These are phyloP conservation scores for Parauchenoglanis ngamensis DNA, from an alignment of 2,797 vertebrate genomes.

Conservation along the genomic window DNA sequence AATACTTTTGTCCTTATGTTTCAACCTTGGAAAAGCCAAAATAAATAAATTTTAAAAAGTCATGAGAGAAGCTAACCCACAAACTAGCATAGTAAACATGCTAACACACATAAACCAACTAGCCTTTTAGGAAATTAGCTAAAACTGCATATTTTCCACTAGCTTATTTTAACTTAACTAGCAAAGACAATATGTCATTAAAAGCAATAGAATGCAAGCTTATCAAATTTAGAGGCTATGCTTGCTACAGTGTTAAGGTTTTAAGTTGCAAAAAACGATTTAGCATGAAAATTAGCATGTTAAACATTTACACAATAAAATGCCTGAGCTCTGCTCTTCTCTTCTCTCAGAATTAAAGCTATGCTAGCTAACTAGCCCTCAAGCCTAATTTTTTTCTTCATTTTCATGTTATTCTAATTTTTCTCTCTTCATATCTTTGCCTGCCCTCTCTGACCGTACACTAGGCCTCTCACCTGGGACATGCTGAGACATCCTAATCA, in stretches of 20 bases:
- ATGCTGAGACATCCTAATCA: constrained; percentile 6
- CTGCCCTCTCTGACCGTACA: neutral
- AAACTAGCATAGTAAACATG: neutral
- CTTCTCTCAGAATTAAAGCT: neutral
- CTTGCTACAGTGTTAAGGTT: neutral
- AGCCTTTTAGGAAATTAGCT: neutral
- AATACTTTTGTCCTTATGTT: neutral
- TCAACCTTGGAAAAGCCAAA: neutral
- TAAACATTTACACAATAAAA: neutral
- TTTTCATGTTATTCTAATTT: neutral
- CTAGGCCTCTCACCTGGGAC: constrained; percentile 16
- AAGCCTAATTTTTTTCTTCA: neutral
- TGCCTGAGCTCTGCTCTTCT: neutral
- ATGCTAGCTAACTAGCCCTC: neutral
- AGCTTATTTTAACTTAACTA: neutral
- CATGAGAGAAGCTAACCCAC: neutral
- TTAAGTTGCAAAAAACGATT: neutral
- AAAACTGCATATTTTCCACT: neutral
- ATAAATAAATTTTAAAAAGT: neutral
- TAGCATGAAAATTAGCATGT: neutral
- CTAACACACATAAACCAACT: neutral
- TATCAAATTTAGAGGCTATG: neutral
- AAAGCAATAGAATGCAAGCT: neutral
- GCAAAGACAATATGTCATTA: too few species aligned
- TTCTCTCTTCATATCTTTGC: neutral